Evolutionary conservation across 1,140 invertebrate genomes (phyloP).

Genomic region (Probaryconus sp.): DNA sequence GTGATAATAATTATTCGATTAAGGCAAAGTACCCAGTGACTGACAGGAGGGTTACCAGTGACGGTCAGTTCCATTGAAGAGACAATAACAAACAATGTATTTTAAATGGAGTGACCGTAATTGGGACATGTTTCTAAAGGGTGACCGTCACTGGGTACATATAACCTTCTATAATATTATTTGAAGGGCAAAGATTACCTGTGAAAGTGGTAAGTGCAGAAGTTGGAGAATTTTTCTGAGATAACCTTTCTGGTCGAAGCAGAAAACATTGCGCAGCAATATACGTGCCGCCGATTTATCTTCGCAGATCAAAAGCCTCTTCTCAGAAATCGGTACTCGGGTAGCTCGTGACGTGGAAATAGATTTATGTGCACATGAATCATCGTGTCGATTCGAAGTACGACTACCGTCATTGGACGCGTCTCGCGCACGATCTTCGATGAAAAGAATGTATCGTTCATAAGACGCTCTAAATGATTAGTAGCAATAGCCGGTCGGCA

Average conservation of each 20-base stretch:
- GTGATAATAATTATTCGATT: too few species aligned
- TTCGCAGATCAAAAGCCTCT: slow-evolving; percentile 70
- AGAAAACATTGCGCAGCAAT: slow-evolving; percentile 23
- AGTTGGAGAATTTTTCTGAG: slow-evolving; percentile 33
- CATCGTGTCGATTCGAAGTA: slow-evolving; percentile 68
- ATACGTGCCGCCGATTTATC: slow-evolving; percentile 66
- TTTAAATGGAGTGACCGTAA: too few species aligned
- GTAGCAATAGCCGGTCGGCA: slow-evolving; percentile 6
- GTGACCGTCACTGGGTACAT: too few species aligned
- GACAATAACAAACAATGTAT: too few species aligned
- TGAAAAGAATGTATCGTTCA: slow-evolving; percentile 34
- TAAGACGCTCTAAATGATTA: slow-evolving; percentile 18
- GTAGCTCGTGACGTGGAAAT: slow-evolving; percentile 64
- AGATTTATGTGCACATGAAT: slow-evolving; percentile 72
- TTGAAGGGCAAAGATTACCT: too few species aligned
- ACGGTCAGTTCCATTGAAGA: too few species aligned
- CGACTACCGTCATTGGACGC: slow-evolving; percentile 47
- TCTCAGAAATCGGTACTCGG: slow-evolving; percentile 68
- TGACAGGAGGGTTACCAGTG: too few species aligned
- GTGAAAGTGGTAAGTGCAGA: too few species aligned
- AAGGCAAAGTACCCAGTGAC: too few species aligned
- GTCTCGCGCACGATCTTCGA: background rate
- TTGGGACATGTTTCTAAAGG: too few species aligned
- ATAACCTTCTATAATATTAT: too few species aligned
- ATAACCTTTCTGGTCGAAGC: slow-evolving; percentile 52